Conservation (phyloP, 2,888 invertebrate genomes). For the Hydraecia micacea region DNA sequence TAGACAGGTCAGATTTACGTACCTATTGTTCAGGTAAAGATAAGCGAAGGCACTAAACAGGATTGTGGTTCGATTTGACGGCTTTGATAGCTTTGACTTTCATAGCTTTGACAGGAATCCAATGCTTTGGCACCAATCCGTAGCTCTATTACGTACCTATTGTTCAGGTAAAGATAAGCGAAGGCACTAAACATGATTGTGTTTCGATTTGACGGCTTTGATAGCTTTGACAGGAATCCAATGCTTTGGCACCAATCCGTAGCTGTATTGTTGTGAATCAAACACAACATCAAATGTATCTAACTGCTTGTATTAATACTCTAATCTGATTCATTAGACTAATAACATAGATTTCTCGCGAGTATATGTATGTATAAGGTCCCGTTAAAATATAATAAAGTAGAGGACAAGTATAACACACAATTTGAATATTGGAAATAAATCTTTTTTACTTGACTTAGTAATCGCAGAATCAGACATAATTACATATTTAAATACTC, state of each 20-base stretch:
- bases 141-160: constrained; percentile 7
- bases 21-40: constrained; percentile 13
- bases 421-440: no score
- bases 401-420: no score
- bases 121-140: not conserved
- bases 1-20: not conserved
- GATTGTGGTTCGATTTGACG: constrained; percentile 8
- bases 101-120: not conserved
- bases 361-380: not conserved
- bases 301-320: not conserved
- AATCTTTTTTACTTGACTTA: no score
- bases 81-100: no score
- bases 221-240: not conserved
- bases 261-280: constrained; percentile 5
- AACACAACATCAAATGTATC: constrained; percentile 3
- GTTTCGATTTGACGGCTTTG: not conserved
- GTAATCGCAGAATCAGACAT: no score
- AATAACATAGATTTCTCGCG: not conserved
- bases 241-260: not conserved
- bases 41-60: constrained; percentile 18
- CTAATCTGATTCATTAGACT: not conserved
- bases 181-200: constrained; percentile 11
- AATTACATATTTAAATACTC: no score
- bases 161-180: constrained; percentile 23
- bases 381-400: no score